These are phyloP conservation scores for Neofelis nebulosa DNA, from an alignment of 2,113 vertebrate species.

Conservation along the genomic window DNA sequence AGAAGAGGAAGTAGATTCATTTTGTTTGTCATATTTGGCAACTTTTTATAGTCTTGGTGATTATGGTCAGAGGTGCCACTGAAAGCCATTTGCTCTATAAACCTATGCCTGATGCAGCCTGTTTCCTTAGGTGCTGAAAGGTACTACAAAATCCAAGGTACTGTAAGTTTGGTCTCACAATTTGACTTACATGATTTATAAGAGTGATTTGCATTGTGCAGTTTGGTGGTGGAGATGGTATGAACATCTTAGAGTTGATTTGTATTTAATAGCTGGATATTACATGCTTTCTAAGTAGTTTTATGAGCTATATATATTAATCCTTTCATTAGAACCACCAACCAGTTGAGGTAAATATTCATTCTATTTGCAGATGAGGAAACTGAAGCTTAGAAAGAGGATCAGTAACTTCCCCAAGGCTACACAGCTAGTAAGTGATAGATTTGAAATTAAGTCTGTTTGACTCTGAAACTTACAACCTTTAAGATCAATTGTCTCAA, in stretches of 20 bases:
- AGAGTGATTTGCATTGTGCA: neutral
- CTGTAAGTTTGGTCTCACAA: neutral
- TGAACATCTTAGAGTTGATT: neutral
- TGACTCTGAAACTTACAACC: neutral
- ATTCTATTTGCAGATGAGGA: constrained; percentile 65
- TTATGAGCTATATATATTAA: neutral
- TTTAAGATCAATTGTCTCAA: constrained; percentile 1
- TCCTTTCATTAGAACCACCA: neutral
- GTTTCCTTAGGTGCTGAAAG: neutral
- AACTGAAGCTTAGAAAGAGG: constrained; percentile 62
- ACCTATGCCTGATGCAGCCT: neutral
- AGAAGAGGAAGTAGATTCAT: constrained; percentile 11
- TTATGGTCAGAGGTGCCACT: neutral
- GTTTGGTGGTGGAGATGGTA: neutral
- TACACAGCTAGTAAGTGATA: constrained; percentile 60
- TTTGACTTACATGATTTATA: constrained; percentile 34
- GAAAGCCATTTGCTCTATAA: neutral
- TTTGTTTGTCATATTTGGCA: neutral
- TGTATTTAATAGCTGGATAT: constrained; percentile 3
- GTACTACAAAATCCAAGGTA: neutral
- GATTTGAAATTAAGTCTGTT: constrained; percentile 30
- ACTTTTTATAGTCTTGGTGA: neutral
- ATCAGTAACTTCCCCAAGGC: constrained; percentile 48
- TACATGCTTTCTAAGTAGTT: neutral
- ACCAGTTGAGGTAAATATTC: constrained; percentile 48